Evolutionary conservation across 2,113 vertebrate species (phyloP), one percentile per base, ranked within the genome.

Genomic region (Prochilodus magdalenae): DNA sequence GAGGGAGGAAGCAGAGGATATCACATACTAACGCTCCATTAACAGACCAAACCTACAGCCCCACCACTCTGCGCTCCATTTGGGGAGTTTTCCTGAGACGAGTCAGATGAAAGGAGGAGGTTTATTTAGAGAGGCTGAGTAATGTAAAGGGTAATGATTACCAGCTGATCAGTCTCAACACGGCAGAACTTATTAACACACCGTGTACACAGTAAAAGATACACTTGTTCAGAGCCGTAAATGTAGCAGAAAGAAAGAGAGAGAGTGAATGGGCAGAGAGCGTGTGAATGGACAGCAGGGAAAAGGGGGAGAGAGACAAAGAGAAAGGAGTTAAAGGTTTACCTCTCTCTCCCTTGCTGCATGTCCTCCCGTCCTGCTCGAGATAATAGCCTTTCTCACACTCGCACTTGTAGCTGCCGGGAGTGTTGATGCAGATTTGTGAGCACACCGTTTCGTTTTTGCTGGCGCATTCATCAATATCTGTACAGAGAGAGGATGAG

Each of bases 331-430:
- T n/a, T 30, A 22, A 60, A 66, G 44, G 80, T 80, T 86, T 92
- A 96, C 97, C 96, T 92, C 94, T 95, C 79, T 97, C 95, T 65
- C 94, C 96, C 86, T 93, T 95, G 88, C 92, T 96, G 92, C 98
- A 99, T 0, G 96, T 96, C 90, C 86, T 95, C 70, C 96, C 95
- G 0, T 98, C 96, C 10, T 96, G 95, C 84, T 96, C 96, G 81
- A 93, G 94, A 87, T 92, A 87, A 16, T 94, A 97, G 71, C 96
- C 97, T 47, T 93, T 95, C 0, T 94, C 94, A 85, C 97, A 99
- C 74, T 96, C 95, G 0, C 98, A 99, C 90, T 92, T 96, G 93
- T 96, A 99, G 93, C 97, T 97, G 88, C 97, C 98, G 40, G 90
- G 10, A 0, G 96, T 94, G 91, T 99, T 99, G 86, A 97, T 8